phyloP scores from a whole-genome alignment of 2,113 vertebrate genomes.

The Perca fluviatilis region DNA sequence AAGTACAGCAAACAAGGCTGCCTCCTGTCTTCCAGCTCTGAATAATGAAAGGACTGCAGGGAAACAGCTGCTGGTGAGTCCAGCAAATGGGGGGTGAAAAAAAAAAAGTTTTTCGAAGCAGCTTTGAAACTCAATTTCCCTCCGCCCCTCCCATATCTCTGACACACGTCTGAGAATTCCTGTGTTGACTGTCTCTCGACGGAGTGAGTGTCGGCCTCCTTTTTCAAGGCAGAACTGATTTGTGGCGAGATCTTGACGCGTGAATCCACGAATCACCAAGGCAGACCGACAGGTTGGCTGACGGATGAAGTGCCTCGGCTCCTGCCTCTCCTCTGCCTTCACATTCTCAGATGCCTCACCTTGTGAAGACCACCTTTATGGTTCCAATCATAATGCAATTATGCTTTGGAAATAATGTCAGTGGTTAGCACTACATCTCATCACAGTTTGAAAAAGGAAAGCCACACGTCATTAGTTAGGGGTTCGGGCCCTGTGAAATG shows the following conservation, averaged over 20 bases:
- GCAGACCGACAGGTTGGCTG: slow-evolving; percentile 63
- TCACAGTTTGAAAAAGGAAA: slow-evolving; percentile 28
- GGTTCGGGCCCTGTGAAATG: slow-evolving; percentile 33
- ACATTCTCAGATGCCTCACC: slow-evolving; percentile 53
- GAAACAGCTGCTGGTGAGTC: slow-evolving; percentile 43
- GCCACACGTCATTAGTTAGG: slow-evolving; percentile 45
- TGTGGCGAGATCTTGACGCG: slow-evolving; percentile 72
- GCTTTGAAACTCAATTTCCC: slow-evolving; percentile 32
- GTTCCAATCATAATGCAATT: slow-evolving; percentile 69
- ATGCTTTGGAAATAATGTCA: slow-evolving; percentile 40
- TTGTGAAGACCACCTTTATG: slow-evolving; percentile 55
- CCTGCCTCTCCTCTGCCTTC: slow-evolving; percentile 32
- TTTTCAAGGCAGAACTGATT: slow-evolving; percentile 65
- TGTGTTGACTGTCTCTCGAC: slow-evolving; percentile 32
- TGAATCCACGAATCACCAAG: slow-evolving; percentile 70
- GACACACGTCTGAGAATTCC: slow-evolving; percentile 42
- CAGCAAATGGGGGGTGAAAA: slow-evolving; percentile 31
- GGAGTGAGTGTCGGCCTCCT: slow-evolving; percentile 48
- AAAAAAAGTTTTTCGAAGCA: slow-evolving; percentile 24
- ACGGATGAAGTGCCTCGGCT: slow-evolving; percentile 67
- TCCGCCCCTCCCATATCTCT: slow-evolving; percentile 32
- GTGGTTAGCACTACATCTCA: slow-evolving; percentile 45
- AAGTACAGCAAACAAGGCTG: slow-evolving; percentile 46
- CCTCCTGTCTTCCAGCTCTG: slow-evolving; percentile 45
- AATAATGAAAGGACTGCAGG: slow-evolving; percentile 60